phyloP scores from a whole-genome alignment of 2,888 invertebrate genomes.

The Patella depressa region DNA sequence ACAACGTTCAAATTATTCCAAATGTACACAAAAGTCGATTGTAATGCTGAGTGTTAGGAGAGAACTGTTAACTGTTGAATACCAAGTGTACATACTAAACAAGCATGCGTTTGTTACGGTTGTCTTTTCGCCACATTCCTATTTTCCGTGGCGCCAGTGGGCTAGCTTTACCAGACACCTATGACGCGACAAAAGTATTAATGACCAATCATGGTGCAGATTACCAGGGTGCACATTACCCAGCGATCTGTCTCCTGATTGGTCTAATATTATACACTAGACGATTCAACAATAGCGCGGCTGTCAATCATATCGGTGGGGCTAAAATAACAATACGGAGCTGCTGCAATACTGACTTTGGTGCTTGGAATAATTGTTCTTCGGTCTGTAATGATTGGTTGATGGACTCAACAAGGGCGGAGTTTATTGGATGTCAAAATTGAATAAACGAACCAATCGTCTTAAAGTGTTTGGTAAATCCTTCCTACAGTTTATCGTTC shows the following conservation, averaged over 20 bases:
- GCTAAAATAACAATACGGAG: neutral
- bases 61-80: conserved; percentile 1
- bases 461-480: too few species aligned
- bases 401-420: neutral
- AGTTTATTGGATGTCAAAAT: too few species aligned
- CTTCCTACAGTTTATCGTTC: too few species aligned
- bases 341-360: neutral
- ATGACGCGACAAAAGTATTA: conserved; percentile 52
- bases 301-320: conserved; percentile 39
- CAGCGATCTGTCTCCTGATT: conserved; percentile 36
- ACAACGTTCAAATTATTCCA: too few species aligned
- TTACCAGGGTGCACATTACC: conserved; percentile 49
- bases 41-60: too few species aligned
- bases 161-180: conserved; percentile 39
- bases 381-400: too few species aligned
- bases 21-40: too few species aligned
- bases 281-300: conserved; percentile 40
- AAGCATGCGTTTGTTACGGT: conserved; percentile 16
- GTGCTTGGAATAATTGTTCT: neutral
- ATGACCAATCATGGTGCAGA: conserved; percentile 52
- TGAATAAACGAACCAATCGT: too few species aligned
- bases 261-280: conserved; percentile 31
- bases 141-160: conserved; percentile 41
- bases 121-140: conserved; percentile 23
- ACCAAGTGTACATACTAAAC: conserved; percentile 15